Base-by-base conservation (phyloP, 64 coral and sea anemone genomes). In the Platygyra sinensis region DNA sequence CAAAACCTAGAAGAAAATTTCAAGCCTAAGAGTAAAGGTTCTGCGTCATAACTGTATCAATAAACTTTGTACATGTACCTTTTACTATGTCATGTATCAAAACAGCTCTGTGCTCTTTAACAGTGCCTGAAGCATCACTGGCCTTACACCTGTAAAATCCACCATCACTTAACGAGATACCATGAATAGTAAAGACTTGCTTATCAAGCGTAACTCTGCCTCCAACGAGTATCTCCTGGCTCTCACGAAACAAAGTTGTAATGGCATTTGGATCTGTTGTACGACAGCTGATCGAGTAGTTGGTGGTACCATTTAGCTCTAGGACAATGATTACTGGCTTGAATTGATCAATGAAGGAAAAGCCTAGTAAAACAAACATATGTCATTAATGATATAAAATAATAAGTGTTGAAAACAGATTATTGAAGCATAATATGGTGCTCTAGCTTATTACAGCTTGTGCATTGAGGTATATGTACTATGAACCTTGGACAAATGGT, bases 181-280 rank as follows among this genome's bases (percentile, higher is more conserved):
- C 73, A 19, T 33, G 49, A 33, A 91, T 74, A 4, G 52, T 51
- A n/a, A 87, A 87, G 18, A 81, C 82, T 71, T 91, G 31, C 49
- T 62, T 39, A 39, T 64, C 72, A 29, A 71, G 64, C 16, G 67
- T 9, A 28, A 94, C 29, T 52, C 83, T 89, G 32, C 52, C 75
- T 36, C 72, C 46, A 74, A 75, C 62, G 2, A 10, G 51, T 20
- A 7, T 6, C 30, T 1, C 11, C 42, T 50, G 13, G 20, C 0
- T 5, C 0, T 20, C 69, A 10, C 17, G 32, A n/a, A 74, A 83
- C n/a, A 95, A 77, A 2, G 67, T 67, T 6, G 84, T 88, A 36
- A 24, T 78, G 67, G 94, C 89, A 61, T 83, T 92, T 52, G 42
- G 62, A 38, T 95, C 86, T 76, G 91, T 91, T 62, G 89, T 95